A percentile compares a stretch with the other conserved stretches of the same genome.
Conservation (phyloP, 1,140 invertebrate genomes). For the Pseudoatta argentina region DNA sequence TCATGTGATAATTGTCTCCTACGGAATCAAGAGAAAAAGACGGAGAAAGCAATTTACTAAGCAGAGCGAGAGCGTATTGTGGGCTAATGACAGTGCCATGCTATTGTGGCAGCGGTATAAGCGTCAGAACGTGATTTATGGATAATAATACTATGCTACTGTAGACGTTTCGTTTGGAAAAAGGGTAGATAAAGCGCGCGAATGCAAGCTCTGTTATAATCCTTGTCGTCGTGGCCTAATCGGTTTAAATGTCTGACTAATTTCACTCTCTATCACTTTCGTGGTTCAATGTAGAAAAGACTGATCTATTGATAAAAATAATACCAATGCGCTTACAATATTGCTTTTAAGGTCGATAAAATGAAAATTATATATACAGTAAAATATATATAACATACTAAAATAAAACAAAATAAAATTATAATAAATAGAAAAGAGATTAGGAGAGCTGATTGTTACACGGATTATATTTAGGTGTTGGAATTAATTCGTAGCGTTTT, state of each 20-base stretch:
- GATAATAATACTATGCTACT: constrained; percentile 51
- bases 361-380: background rate
- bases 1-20: constrained; percentile 34
- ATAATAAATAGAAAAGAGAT: background rate
- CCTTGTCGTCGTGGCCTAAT: constrained; percentile 15
- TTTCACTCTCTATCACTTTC: constrained; percentile 12
- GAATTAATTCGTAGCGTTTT: no score
- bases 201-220: constrained; percentile 12
- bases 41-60: constrained; percentile 40
- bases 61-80: constrained; percentile 19
- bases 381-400: background rate
- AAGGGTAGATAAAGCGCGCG: constrained; percentile 31
- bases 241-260: constrained; percentile 35
- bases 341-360: background rate
- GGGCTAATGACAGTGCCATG: constrained; percentile 37
- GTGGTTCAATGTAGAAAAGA: background rate
- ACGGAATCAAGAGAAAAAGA: background rate
- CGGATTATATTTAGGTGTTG: no score
- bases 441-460: background rate
- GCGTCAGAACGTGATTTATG: constrained; percentile 54
- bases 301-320: background rate
- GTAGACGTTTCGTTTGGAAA: constrained; percentile 3
- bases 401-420: background rate
- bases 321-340: background rate
- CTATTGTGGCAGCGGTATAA: constrained; percentile 27